Base-by-base conservation (phyloP, 2,888 invertebrate species). In the Torymus aiolomorphi region DNA sequence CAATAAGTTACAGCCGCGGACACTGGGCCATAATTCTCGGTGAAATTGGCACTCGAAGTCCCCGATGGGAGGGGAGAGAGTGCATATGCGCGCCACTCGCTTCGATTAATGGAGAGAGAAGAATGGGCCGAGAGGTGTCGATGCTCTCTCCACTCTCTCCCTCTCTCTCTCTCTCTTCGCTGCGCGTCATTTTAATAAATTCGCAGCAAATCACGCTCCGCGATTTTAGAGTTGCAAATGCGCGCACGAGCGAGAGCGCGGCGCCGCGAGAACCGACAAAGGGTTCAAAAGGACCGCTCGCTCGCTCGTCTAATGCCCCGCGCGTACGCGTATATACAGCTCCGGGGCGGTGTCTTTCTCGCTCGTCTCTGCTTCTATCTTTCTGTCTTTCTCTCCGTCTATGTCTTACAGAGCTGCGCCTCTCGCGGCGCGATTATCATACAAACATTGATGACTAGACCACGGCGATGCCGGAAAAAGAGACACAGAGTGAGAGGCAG, bases 201-300 rank as follows among this genome's bases (percentile, higher is more conserved):
- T 88, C 85, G 87, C 88, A 87, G 88, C 87, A 88, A 89, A 89
- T 89, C 88, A 88, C 84, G 84, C 78, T 82, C 83, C 86, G 87
- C 86, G 89, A 89, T 90, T 90, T 90, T 89, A 89, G 42, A 42
- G 89, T 89, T 90, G 89, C 89, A 89, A 89, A 89, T 90, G 42
- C 90, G 88, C 88, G 70, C 8, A 42, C 42, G 42, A 42, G 42
- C 42, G 42, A 42, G 42, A 42, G 42, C 78, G 86, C 87, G 89
- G 88, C 86, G 89, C 90, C 90, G 89, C 88, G 88, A 89, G 89
- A 89, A 84, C 84, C 85, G 84, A 84, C 85, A 84, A 84, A 85
- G 84, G 82, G 57, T 52, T 74, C 85, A 84, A 84, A 85, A 84
- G 82, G 57, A 56, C 77, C 78, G 78, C 78, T 62, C 73, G 2